Percentiles rank a stretch among this genome's conserved stretches.
These are phyloP conservation scores for Ctenopoma multispine DNA, from an alignment of 2,797 vertebrate species.

Conservation along the genomic window DNA sequence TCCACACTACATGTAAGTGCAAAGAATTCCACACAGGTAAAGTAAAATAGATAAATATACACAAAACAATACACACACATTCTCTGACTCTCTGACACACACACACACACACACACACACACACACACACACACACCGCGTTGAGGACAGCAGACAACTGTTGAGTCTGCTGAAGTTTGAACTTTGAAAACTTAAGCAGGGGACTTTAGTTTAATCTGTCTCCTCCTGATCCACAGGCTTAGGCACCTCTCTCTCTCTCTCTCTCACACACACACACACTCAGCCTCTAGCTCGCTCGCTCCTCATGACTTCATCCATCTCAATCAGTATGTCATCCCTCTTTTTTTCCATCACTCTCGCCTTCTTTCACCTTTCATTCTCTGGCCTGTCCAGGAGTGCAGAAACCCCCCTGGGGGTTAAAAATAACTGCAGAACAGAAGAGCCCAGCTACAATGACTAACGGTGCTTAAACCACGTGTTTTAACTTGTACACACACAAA, in stretches of 20 bases:
- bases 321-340: constrained; percentile 18
- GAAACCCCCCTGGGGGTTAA: constrained; percentile 56
- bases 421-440: constrained; percentile 65
- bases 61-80: not conserved
- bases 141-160: constrained; percentile 64
- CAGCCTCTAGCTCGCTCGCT: constrained; percentile 33
- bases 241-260: constrained; percentile 51
- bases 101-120: too few relatives aligned
- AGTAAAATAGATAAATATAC: not conserved
- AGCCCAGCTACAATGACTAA: constrained; percentile 31
- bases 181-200: constrained; percentile 86
- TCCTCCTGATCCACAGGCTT: constrained; percentile 81
- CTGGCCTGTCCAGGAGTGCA: constrained; percentile 37
- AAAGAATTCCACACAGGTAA: not conserved
- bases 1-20: not conserved
- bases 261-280: constrained; percentile 3
- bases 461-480: not conserved
- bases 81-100: too few relatives aligned
- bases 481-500: not conserved
- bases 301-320: constrained; percentile 21
- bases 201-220: constrained; percentile 83
- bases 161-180: constrained; percentile 71
- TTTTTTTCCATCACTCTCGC: constrained; percentile 28
- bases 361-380: constrained; percentile 47
- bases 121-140: constrained; percentile 6